Percentiles rank a stretch among this genome's conserved stretches.
Evolutionary conservation across 2,888 invertebrate species (phyloP).

Genomic region (Scelioninae gen. 1): DNA sequence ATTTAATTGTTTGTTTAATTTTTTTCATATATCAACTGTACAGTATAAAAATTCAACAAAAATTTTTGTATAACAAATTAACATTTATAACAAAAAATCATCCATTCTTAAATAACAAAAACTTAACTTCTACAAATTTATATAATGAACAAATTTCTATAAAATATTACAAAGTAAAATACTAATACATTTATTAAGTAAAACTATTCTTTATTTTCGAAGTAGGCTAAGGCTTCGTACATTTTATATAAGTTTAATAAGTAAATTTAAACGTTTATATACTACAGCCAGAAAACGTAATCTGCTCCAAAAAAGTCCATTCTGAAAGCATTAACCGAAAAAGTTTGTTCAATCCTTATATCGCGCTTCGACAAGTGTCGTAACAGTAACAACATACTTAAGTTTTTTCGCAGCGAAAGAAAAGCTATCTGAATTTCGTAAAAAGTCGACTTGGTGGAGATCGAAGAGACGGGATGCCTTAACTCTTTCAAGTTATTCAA

Average conservation of each 20-base stretch:
- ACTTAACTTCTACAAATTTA: too few relatives aligned
- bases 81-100: too few relatives aligned
- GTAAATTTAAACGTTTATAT: constrained; percentile 23
- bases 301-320: constrained; percentile 22
- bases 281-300: not conserved
- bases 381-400: constrained; percentile 53
- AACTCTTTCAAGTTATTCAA: constrained; percentile 77
- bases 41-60: too few relatives aligned
- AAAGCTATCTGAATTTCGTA: constrained; percentile 52
- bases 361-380: constrained; percentile 44
- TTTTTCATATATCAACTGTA: too few relatives aligned
- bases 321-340: constrained; percentile 30
- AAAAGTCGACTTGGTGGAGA: constrained; percentile 39
- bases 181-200: too few relatives aligned
- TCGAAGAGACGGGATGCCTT: constrained; percentile 69
- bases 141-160: too few relatives aligned
- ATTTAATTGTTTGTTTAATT: too few relatives aligned
- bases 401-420: constrained; percentile 43
- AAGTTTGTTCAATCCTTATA: constrained; percentile 47
- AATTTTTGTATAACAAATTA: too few relatives aligned
- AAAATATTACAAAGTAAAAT: too few relatives aligned
- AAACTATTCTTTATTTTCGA: too few relatives aligned
- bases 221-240: not conserved
- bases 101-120: too few relatives aligned
- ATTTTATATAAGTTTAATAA: constrained; percentile 13